phyloP scores from a whole-genome alignment of 2,113 vertebrate genomes.

The Hymenochirus boettgeri region DNA sequence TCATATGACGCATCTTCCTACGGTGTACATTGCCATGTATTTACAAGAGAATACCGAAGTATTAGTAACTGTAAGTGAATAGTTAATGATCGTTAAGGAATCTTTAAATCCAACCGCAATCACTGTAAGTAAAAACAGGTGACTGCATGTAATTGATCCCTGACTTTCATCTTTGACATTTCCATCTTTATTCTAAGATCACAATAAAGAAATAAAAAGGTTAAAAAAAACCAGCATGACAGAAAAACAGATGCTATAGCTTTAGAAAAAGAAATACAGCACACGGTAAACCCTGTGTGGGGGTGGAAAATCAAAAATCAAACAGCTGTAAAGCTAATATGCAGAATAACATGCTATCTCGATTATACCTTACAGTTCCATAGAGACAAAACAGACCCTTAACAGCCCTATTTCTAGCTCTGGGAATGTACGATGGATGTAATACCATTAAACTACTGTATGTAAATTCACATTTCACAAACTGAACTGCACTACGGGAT shows the following conservation, averaged over 20 bases:
- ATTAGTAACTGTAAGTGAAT: conserved; percentile 28
- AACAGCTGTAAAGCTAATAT: too few relatives aligned
- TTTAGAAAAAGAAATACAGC: conserved; percentile 4
- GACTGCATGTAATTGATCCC: conserved; percentile 19
- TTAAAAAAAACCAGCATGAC: conserved; percentile 37
- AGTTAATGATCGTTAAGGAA: conserved; percentile 17
- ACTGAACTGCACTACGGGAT: too few relatives aligned
- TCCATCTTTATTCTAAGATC: not conserved
- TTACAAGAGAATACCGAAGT: not conserved
- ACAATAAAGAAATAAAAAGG: conserved; percentile 11
- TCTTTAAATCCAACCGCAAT: not conserved
- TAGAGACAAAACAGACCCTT: too few relatives aligned
- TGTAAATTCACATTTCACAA: too few relatives aligned
- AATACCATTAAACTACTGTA: too few relatives aligned
- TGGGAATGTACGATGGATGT: too few relatives aligned
- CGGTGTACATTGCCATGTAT: conserved; percentile 13
- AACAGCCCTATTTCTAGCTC: too few relatives aligned
- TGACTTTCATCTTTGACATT: not conserved
- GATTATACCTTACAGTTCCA: conserved; percentile 57
- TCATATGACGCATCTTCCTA: not conserved
- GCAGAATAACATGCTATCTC: conserved; percentile 49
- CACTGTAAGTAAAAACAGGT: not conserved
- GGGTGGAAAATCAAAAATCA: conserved; percentile 41
- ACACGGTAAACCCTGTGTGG: conserved; percentile 20
- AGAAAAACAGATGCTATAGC: not conserved